Evolutionary conservation across 2,797 vertebrate genomes (phyloP), one percentile per base, ranked within the genome.

Genomic region (Eupleurogrammus muticus): DNA sequence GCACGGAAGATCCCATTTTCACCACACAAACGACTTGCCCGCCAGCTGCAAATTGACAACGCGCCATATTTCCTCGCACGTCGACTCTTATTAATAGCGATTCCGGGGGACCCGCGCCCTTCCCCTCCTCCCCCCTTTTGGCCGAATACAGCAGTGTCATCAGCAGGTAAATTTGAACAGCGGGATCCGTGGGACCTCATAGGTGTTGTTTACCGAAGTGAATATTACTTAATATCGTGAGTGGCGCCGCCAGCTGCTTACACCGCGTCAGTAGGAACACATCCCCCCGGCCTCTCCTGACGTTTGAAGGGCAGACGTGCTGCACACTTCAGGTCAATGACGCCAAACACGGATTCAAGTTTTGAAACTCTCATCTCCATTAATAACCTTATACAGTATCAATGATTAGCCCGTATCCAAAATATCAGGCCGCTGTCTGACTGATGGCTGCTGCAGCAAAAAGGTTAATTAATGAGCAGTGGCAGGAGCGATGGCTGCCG

Each of bases 381-480:
- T 79, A 80, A 85, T 78, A 50, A 73, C 67, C 61, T 42, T 12
- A 36, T 42, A 66, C 10, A 34, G 70, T 70, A 86, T 86, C 61
- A 38, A 82, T 83, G 83, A 81, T 84, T 76, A 28, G n/a, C 82
- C 79, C 67, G 66, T 66, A 67, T 69, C 70, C 76, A 63, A 66
- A 75, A 77, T 79, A 79, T 73, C 70, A 70, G 71, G 52, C 77
- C 23, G 58, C 71, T 69, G 65, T 56, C 70, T 87, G 84, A 82
- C 82, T 83, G 85, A 90, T 85, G 83, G 82, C 28, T 60, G 75
- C 83, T 78, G 77, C 83, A 79, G 84, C 81, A 89, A 90, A n/a
- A 28, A 92, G 89, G 88, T 92, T 91, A 92, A 92, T 92, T 90
- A 90, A 92, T 88, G 87, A 90, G 87, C 81, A 72, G 81, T 58